Percentiles rank a stretch among this genome's conserved stretches.
Conservation (phyloP, 1,140 invertebrate genomes). For the Scylla paramamosain region DNA sequence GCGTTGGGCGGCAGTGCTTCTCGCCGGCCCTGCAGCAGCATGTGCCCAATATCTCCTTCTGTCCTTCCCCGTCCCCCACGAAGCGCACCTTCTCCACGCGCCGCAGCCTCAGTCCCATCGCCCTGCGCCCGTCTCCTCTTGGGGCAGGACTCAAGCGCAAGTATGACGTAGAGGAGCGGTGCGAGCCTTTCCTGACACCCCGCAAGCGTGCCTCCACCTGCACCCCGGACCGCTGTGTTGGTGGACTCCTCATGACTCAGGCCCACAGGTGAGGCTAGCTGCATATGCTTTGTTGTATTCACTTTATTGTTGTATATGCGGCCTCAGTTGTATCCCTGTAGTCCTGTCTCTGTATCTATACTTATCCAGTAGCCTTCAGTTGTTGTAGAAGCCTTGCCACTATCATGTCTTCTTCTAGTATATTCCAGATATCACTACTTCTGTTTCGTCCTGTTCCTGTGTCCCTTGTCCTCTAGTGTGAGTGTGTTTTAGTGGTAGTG, state of each 20-base stretch:
- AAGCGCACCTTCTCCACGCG: slow-evolving; percentile 87
- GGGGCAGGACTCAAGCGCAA: slow-evolving; percentile 88
- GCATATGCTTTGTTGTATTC: background rate
- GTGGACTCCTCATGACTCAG: slow-evolving; percentile 75
- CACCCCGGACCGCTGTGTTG: slow-evolving; percentile 62
- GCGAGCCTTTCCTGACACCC: slow-evolving; percentile 73
- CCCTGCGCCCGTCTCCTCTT: slow-evolving; percentile 87
- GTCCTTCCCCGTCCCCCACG: slow-evolving; percentile 88
- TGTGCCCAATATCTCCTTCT: slow-evolving; percentile 84
- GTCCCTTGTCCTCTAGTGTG: too few relatives aligned
- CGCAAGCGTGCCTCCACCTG: slow-evolving; percentile 75
- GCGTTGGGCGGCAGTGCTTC: slow-evolving; percentile 84
- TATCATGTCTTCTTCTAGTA: background rate
- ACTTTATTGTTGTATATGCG: background rate
- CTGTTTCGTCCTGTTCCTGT: too few relatives aligned
- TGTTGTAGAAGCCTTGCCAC: background rate
- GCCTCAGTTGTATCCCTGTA: background rate
- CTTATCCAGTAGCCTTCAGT: background rate
- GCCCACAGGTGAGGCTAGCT: slow-evolving; percentile 69
- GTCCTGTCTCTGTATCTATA: slow-evolving; percentile 10
- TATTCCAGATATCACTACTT: too few relatives aligned
- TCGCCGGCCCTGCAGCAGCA: slow-evolving; percentile 84
- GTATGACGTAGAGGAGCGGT: slow-evolving; percentile 85
- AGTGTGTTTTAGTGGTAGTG: too few relatives aligned
- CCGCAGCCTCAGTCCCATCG: slow-evolving; percentile 90